Percentiles rank a stretch among this genome's conserved stretches.
These are phyloP conservation scores for Anoplopoma fimbria DNA, from an alignment of 2,113 vertebrate genomes.

Conservation along the genomic window DNA sequence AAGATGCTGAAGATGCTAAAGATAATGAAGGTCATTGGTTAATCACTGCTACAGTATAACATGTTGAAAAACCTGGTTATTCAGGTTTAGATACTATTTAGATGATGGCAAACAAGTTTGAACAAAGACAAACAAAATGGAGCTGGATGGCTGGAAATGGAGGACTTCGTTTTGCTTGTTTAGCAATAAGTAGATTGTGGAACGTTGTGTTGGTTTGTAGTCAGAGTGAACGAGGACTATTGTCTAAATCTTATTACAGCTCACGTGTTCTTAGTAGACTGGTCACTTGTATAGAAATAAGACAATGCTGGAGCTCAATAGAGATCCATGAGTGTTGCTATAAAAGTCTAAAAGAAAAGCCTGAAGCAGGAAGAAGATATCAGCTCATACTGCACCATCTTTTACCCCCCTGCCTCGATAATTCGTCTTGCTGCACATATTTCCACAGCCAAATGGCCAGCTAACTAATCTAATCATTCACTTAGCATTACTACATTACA, in stretches of 20 bases:
- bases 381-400: constrained; percentile 3
- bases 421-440: constrained; percentile 18
- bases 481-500: constrained; percentile 30
- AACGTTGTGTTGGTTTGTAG: neutral
- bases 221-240: neutral
- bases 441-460: constrained; percentile 42
- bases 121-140: neutral
- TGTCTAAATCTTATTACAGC: neutral
- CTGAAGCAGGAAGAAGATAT: neutral
- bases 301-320: neutral
- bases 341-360: neutral
- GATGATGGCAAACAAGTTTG: neutral
- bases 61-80: neutral
- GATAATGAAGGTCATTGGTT: neutral
- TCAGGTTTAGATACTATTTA: neutral
- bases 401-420: constrained; percentile 9
- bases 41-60: neutral
- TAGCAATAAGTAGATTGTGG: neutral
- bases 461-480: constrained; percentile 42
- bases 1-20: neutral
- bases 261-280: neutral
- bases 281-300: neutral
- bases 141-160: neutral
- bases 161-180: neutral
- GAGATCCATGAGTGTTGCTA: neutral